Evolutionary conservation across 2,888 invertebrate genomes (phyloP).

Genomic region (Mimas tiliae): DNA sequence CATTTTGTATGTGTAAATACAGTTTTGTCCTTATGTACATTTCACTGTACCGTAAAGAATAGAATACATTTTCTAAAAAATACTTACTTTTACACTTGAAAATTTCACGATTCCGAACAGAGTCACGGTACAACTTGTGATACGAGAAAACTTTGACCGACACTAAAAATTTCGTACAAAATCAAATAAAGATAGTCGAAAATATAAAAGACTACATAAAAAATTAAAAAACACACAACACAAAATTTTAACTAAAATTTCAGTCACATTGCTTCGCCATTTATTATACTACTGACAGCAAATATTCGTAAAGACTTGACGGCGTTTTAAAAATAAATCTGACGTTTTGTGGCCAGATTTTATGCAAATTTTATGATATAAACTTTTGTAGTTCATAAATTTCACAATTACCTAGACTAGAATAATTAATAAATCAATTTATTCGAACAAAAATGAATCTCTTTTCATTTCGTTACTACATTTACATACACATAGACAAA

Average conservation of each 20-base stretch:
- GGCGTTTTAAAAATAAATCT: conserved; percentile 36
- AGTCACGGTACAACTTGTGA: conserved; percentile 58
- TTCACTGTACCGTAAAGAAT: no score
- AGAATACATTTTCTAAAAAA: no score
- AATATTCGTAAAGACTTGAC: conserved; percentile 36
- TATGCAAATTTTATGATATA: background rate
- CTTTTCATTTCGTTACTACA: no score
- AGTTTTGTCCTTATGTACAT: no score
- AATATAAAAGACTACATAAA: conserved; percentile 79
- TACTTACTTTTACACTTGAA: conserved; percentile 24
- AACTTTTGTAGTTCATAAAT: background rate
- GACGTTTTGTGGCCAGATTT: conserved; percentile 32
- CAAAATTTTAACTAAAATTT: conserved; percentile 80
- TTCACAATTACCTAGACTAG: no score
- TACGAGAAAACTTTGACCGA: conserved; percentile 45
- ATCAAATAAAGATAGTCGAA: conserved; percentile 58
- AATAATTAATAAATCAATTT: no score
- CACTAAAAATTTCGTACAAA: conserved; percentile 79
- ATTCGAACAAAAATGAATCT: no score
- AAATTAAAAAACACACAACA: conserved; percentile 81
- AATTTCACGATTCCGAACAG: conserved; percentile 24
- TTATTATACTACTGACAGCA: conserved; percentile 61
- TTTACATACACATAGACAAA: no score
- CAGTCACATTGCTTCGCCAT: conserved; percentile 80
- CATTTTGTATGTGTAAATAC: no score